Evolutionary conservation across 2,797 vertebrate genomes (phyloP).

Genomic region (Acipenser transmontanus): DNA sequence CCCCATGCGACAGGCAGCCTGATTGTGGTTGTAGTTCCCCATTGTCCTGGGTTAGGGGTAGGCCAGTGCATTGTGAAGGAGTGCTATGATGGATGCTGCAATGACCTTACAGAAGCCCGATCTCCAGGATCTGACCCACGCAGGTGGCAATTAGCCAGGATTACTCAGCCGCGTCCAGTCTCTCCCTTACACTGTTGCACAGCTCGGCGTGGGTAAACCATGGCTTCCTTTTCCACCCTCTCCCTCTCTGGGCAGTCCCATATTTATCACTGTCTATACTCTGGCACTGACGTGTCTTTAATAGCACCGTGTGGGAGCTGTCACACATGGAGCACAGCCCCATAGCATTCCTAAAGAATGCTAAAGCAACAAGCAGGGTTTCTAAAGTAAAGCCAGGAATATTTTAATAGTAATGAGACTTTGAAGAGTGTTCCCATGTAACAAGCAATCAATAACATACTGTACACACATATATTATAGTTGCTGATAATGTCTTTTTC

Average conservation of each 20-base stretch:
- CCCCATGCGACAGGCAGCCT: conserved; percentile 25
- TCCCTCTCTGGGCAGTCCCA: conserved; percentile 40
- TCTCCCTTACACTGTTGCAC: conserved; percentile 37
- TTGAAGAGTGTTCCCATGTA: no score
- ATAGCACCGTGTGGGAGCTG: conserved; percentile 41
- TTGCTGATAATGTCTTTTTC: no score
- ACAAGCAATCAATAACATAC: no score
- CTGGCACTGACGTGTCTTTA: not conserved
- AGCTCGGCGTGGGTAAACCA: conserved; percentile 36
- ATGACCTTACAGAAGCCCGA: conserved; percentile 46
- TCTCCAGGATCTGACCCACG: conserved; percentile 53
- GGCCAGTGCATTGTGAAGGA: conserved; percentile 31
- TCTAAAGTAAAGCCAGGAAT: no score
- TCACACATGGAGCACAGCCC: conserved; percentile 19
- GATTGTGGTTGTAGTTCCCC: conserved; percentile 28
- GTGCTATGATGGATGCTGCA: conserved; percentile 51
- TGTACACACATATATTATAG: no score
- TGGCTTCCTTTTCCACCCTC: conserved; percentile 37
- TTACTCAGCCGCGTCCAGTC: conserved; percentile 55
- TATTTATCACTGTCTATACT: conserved; percentile 37
- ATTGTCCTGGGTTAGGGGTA: conserved; percentile 5
- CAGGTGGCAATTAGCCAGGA: conserved; percentile 71
- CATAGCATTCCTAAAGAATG: conserved; percentile 33
- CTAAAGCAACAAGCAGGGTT: conserved; percentile 35
- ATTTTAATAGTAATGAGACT: no score